phyloP scores from a whole-genome alignment of 2,797 vertebrate genomes.

The Mus minutoides region DNA sequence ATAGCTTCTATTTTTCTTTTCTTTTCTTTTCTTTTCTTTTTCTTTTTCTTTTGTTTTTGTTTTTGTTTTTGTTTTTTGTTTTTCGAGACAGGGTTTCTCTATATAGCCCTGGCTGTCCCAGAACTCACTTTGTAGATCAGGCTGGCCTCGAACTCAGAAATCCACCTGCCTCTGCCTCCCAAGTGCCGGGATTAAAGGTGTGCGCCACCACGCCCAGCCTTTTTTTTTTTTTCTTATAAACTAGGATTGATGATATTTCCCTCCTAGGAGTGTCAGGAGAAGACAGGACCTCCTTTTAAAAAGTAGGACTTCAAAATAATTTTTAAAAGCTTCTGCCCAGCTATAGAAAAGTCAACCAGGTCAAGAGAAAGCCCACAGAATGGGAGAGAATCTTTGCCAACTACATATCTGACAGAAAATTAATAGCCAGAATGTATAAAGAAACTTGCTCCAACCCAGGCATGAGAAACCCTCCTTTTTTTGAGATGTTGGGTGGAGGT shows the following conservation, averaged over 20 bases:
- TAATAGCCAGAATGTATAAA: not conserved
- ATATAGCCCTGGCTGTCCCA: too few species aligned
- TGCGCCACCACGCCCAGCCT: not conserved
- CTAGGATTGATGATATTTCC: not conserved
- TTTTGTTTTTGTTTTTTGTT: too few species aligned
- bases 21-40: too few species aligned
- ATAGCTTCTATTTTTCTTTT: not conserved
- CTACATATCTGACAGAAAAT: not conserved
- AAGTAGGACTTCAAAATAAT: not conserved
- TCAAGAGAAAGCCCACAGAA: not conserved
- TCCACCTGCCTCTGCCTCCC: too few species aligned
- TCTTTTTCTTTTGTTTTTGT: too few species aligned
- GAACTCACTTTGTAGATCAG: too few species aligned
- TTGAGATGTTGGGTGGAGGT: not conserved
- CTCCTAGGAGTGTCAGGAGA: not conserved
- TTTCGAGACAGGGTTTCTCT: too few species aligned
- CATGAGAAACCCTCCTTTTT: not conserved
- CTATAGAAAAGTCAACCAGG: not conserved
- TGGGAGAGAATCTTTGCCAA: not conserved
- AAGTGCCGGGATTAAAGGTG: too few species aligned
- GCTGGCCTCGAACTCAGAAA: too few species aligned
- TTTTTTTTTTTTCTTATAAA: not conserved
- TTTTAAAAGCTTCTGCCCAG: not conserved
- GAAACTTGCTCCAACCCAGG: not conserved
- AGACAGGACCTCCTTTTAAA: too few species aligned